phyloP scores from a whole-genome alignment of 2,888 invertebrate genomes.

The Lithophane leautieri region DNA sequence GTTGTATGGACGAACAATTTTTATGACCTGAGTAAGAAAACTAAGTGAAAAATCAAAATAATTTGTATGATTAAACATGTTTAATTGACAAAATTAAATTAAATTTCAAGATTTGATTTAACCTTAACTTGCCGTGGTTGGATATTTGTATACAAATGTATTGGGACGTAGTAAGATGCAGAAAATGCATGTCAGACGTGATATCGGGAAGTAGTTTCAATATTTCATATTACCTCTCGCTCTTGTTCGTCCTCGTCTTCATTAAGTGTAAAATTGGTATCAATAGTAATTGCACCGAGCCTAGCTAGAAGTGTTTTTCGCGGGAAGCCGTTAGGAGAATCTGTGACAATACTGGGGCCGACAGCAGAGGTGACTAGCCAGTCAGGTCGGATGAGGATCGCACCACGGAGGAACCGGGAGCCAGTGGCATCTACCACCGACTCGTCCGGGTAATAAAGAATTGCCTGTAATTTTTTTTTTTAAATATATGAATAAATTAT shows the following conservation, averaged over 20 bases:
- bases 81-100: not conserved
- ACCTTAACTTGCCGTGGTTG: not conserved
- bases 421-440: slow-evolving; percentile 75
- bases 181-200: not conserved
- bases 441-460: slow-evolving; percentile 83
- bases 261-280: slow-evolving; percentile 79
- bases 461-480: slow-evolving; percentile 74
- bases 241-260: slow-evolving; percentile 88
- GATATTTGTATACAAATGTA: not conserved
- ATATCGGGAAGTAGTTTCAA: not conserved
- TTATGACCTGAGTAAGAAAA: slow-evolving; percentile 76
- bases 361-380: slow-evolving; percentile 83
- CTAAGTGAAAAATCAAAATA: not conserved
- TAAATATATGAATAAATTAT: not conserved
- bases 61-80: not conserved
- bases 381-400: slow-evolving; percentile 78
- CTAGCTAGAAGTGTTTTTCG: slow-evolving; percentile 83
- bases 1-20: slow-evolving; percentile 81
- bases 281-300: slow-evolving; percentile 80
- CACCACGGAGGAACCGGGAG: slow-evolving; percentile 77
- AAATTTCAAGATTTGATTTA: not conserved
- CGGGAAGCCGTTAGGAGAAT: slow-evolving; percentile 76
- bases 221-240: slow-evolving; percentile 76
- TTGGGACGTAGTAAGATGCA: not conserved
- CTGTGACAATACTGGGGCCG: slow-evolving; percentile 67